phyloP scores from a whole-genome alignment of 2,888 invertebrate species.

The Rhagium mordax region DNA sequence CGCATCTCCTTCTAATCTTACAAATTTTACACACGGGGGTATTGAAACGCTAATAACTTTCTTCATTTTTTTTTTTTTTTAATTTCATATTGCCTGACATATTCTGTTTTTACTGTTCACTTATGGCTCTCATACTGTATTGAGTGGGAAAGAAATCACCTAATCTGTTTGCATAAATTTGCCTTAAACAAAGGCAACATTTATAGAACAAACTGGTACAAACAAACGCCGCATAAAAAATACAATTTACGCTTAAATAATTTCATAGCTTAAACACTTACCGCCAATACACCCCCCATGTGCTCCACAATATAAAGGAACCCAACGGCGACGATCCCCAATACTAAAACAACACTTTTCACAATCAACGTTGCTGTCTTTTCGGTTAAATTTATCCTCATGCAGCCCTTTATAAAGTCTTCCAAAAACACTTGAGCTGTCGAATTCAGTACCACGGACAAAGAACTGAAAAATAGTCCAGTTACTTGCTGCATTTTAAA shows the following conservation, averaged over 20 bases:
- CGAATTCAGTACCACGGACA: conserved; percentile 91
- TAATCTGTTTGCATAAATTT: too few species aligned
- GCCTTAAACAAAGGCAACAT: neutral
- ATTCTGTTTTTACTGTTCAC: too few species aligned
- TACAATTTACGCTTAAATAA: neutral
- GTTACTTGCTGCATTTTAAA: conserved; percentile 2
- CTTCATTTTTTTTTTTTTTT: too few species aligned
- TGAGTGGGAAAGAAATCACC: too few species aligned
- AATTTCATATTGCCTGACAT: too few species aligned
- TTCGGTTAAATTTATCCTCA: conserved; percentile 76
- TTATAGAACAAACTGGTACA: neutral
- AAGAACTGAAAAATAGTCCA: conserved; percentile 75
- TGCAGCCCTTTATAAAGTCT: conserved; percentile 84
- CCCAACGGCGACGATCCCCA: conserved; percentile 77
- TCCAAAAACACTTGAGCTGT: conserved; percentile 88
- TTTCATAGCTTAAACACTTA: conserved; percentile 66
- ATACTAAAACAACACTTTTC: conserved; percentile 75
- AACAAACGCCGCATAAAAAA: neutral
- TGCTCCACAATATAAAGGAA: conserved; percentile 81
- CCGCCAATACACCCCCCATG: conserved; percentile 85
- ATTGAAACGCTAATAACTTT: too few species aligned
- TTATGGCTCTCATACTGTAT: too few species aligned
- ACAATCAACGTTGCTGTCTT: conserved; percentile 77
- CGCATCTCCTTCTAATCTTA: too few species aligned
- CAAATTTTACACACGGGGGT: too few species aligned